Evolutionary conservation across 2,113 vertebrate species (phyloP).

Genomic region (Pachycephala philippinensis): DNA sequence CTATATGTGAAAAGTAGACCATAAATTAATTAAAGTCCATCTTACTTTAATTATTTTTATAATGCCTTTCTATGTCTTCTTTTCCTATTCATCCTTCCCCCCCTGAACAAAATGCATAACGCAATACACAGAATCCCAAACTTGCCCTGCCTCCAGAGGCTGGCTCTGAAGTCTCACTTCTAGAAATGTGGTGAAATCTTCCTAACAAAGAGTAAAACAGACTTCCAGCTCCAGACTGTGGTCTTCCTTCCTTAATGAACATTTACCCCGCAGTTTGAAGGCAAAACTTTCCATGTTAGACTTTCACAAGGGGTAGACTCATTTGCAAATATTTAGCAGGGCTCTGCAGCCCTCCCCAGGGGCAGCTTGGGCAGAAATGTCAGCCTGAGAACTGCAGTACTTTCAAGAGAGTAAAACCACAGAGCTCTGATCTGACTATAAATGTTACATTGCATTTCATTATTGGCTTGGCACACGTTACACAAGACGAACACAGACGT

Average conservation of each 20-base stretch:
- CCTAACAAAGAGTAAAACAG: not conserved
- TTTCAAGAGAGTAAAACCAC: not conserved
- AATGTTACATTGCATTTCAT: slow-evolving; percentile 13
- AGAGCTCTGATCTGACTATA: slow-evolving; percentile 39
- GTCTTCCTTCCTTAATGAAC: not conserved
- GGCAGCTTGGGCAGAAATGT: not conserved
- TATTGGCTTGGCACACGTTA: not conserved
- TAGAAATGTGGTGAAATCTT: not conserved
- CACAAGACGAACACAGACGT: not conserved
- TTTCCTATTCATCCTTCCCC: not conserved
- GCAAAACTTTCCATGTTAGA: not conserved
- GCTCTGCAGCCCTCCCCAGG: not conserved
- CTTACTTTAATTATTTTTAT: not conserved
- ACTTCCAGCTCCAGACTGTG: not conserved
- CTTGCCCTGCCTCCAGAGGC: not conserved
- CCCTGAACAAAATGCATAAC: not conserved
- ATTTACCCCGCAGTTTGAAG: not conserved
- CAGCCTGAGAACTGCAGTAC: not conserved
- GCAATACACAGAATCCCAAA: not conserved
- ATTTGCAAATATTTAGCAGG: slow-evolving; percentile 1
- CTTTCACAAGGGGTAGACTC: not conserved
- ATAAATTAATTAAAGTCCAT: not conserved
- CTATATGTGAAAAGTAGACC: not conserved
- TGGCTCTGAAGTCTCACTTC: not conserved
- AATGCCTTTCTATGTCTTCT: not conserved